Base-by-base conservation (phyloP, 1,140 invertebrate species). In the Solen grandis region DNA sequence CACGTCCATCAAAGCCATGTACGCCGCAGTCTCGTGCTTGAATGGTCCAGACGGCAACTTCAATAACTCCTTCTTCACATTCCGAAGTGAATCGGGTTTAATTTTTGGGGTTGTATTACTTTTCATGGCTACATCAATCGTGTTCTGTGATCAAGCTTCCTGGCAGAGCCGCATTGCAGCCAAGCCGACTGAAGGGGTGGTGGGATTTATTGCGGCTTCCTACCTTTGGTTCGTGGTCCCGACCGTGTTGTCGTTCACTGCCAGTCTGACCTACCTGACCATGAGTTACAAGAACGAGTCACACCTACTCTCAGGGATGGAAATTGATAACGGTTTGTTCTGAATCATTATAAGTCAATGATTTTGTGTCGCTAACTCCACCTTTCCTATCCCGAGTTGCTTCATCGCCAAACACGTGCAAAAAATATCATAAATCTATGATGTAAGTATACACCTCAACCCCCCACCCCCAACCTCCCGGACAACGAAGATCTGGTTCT, bases 121-220 rank as follows among this genome's bases (percentile, higher is more conserved):
- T 36, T 84, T 86, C 27, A 86, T 83, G 81, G 68, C 85, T 13
- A 91, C 91, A 16, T 91, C 89, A 29, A 86, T 91, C 35, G 88
- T 90, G 19, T 92, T 92, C 84, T 89, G 90, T 75, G 92, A 93
- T 82, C 92, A 93, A 84, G 86, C 88, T 35, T 88, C 86, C 73
- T 91, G 88, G 89, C 88, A 92, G 63, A 85, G 83, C 41, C 79
- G 85, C 19, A 89, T 90, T 25, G 88, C 91, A 25, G 84, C 88
- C 13, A 91, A 91, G 84, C 91, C 90, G 50, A 79, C 82, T 13
- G 73, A 88, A 69, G 91, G 90, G 4, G 90, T 91, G 8, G 84
- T 86, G 70, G 92, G 90, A 27, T 92, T 92, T 72, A 85, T 92
- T 50, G 59, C 88, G 14, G 90, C 90, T 3, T 90, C 89, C 0